These are phyloP conservation scores for Neodontobutis hainanensis DNA, from an alignment of 2,113 vertebrate genomes.

Conservation along the genomic window DNA sequence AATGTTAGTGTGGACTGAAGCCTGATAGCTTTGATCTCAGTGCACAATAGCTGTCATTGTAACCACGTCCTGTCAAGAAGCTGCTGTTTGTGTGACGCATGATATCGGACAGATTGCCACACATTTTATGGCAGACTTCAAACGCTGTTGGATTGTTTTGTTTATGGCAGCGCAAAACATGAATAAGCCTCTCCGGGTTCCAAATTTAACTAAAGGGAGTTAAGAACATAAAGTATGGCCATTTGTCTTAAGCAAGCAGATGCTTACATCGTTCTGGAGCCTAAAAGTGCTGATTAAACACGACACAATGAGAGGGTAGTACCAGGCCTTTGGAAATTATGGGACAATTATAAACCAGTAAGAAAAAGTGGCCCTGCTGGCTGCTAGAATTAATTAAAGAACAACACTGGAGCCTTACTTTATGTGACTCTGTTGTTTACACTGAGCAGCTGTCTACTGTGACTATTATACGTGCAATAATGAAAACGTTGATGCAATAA, in stretches of 20 bases:
- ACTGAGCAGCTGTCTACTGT: neutral
- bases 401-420: conserved; percentile 30
- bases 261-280: conserved; percentile 45
- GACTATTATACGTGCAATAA: conserved; percentile 3
- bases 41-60: conserved; percentile 52
- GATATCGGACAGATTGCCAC: conserved; percentile 54
- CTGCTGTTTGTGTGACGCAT: conserved; percentile 51
- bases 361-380: conserved; percentile 57
- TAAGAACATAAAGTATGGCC: conserved; percentile 39
- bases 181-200: conserved; percentile 17
- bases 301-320: conserved; percentile 54
- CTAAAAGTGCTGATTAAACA: conserved; percentile 67
- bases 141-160: conserved; percentile 56
- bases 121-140: conserved; percentile 48
- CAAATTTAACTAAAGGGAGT: conserved; percentile 36
- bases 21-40: conserved; percentile 54
- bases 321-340: conserved; percentile 53
- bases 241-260: conserved; percentile 63
- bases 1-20: conserved; percentile 28
- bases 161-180: conserved; percentile 43
- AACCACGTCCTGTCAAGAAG: conserved; percentile 57
- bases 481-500: no score
- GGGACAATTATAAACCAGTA: conserved; percentile 54
- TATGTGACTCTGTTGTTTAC: conserved; percentile 23
- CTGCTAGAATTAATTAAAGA: conserved; percentile 56